Evolutionary conservation across 2,797 vertebrate species (phyloP).

Genomic region (Poecilia gillii): DNA sequence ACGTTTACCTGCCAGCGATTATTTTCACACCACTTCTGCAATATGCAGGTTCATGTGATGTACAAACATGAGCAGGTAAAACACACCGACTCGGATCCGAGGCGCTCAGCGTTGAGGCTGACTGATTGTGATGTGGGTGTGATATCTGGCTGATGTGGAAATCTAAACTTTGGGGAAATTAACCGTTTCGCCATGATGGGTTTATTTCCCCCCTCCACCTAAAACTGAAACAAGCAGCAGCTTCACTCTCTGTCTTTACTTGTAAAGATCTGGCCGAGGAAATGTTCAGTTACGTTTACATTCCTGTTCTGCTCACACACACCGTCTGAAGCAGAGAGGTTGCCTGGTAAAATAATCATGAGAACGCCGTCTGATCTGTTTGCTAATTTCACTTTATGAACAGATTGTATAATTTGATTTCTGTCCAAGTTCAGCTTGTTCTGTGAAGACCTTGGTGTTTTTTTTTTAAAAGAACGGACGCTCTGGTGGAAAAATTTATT

Average conservation of each 20-base stretch:
- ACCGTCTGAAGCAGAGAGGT: not conserved
- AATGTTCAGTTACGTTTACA: not conserved
- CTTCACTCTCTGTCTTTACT: not conserved
- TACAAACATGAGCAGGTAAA: not conserved
- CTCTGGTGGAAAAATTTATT: not conserved
- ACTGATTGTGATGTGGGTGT: not conserved
- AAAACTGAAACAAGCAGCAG: slow-evolving; percentile 1
- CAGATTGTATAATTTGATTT: not conserved
- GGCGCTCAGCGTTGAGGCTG: not conserved
- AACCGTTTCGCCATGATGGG: not conserved
- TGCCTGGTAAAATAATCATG: not conserved
- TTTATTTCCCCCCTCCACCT: not conserved
- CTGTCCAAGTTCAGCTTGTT: not conserved
- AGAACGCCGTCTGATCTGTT: too few relatives aligned
- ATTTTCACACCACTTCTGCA: not conserved
- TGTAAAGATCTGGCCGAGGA: not conserved
- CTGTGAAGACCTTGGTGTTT: not conserved
- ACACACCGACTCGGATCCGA: not conserved
- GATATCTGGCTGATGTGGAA: not conserved
- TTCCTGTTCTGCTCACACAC: not conserved
- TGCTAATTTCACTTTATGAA: not conserved
- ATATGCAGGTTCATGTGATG: not conserved
- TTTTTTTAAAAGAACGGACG: not conserved
- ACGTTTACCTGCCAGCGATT: not conserved
- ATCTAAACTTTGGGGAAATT: not conserved